Conservation (phyloP, 2,113 vertebrate species). For the Pseudonaja textilis region DNA sequence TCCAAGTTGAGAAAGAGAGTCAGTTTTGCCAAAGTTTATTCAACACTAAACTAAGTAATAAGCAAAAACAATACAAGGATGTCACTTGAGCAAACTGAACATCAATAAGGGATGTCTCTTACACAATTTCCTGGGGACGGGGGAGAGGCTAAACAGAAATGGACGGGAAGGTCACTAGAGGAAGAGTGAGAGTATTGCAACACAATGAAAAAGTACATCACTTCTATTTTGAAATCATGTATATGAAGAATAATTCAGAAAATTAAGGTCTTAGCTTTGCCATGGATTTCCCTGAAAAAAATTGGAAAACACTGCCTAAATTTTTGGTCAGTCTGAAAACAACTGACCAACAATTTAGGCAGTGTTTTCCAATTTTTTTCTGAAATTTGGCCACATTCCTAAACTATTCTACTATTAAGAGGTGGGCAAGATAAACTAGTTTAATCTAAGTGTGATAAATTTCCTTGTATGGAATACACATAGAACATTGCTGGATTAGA, state of each 20-base stretch:
- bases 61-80: background rate
- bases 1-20: background rate
- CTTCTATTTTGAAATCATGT: background rate
- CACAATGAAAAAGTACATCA: background rate
- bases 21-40: background rate
- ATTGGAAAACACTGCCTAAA: no score
- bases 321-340: background rate
- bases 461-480: background rate
- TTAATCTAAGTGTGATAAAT: background rate
- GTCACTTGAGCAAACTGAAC: fast-evolving
- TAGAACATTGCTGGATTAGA: background rate
- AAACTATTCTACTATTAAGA: background rate
- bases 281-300: background rate
- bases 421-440: background rate
- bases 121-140: background rate
- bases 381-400: background rate
- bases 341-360: background rate
- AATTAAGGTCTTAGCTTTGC: background rate
- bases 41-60: background rate
- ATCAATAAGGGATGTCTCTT: fast-evolving
- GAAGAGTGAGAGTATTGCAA: background rate
- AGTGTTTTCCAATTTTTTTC: background rate
- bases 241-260: background rate
- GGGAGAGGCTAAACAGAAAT: background rate
- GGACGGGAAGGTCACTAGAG: background rate